phyloP scores from a whole-genome alignment of 2,797 vertebrate species.

The Tarsius wallacei region DNA sequence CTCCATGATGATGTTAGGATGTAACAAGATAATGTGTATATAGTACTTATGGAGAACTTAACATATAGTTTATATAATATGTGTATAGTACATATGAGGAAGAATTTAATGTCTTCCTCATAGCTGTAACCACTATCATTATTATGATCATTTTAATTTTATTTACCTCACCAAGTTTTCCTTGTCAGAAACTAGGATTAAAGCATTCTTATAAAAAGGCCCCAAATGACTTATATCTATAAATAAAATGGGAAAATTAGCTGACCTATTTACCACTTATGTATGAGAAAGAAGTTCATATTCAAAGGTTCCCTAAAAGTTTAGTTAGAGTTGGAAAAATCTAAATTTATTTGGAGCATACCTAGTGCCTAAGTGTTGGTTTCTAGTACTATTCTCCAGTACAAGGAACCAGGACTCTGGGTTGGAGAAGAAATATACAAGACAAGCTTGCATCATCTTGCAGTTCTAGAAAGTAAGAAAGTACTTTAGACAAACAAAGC shows the following conservation, averaged over 20 bases:
- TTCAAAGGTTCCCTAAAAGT: slow-evolving; percentile 21
- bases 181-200: not conserved
- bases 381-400: slow-evolving; percentile 21
- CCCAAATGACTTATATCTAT: not conserved
- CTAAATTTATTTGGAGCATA: not conserved
- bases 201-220: slow-evolving; percentile 45
- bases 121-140: slow-evolving; percentile 16
- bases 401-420: not conserved
- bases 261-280: not conserved
- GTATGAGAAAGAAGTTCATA: slow-evolving; percentile 14
- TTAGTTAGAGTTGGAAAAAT: not conserved
- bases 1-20: slow-evolving; percentile 21
- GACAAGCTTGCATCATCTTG: not conserved
- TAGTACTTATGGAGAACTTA: too few species aligned
- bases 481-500: not conserved
- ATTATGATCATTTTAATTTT: slow-evolving; percentile 56
- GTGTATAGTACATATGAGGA: too few species aligned
- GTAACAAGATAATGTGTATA: not conserved
- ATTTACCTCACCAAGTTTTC: slow-evolving; percentile 52
- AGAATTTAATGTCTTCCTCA: slow-evolving; percentile 10
- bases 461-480: not conserved
- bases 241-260: slow-evolving; percentile 48
- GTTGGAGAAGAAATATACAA: not conserved
- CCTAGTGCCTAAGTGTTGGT: not conserved
- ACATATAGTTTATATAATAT: too few species aligned